Base-by-base conservation (phyloP, 2,888 invertebrate genomes). In the Scaeva pyrastri region DNA sequence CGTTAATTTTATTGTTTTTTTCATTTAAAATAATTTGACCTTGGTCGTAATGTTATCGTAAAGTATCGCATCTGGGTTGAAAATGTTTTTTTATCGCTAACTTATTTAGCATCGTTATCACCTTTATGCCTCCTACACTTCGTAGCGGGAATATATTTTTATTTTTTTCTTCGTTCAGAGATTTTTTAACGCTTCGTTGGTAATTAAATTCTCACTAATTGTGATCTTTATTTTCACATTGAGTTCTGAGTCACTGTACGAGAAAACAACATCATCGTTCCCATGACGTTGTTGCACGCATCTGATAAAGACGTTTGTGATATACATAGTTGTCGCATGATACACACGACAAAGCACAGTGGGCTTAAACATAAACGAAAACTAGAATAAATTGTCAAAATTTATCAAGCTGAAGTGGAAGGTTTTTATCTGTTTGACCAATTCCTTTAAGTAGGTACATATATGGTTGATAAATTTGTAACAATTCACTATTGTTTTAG, bases 241-340 rank as follows among this genome's bases (percentile, higher is more conserved):
- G 16, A 19, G 36, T 12, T 12, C 31, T 66, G 31, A 66, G 14
- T 66, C 66, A 66, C 16, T 16, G 43, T 26, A 26, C 39, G 7
- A n/a, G n/a, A 14, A 45, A 1, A 11, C 10, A 19, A 36, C 1
- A 0, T 2, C 26, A 16, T 41, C 21, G 39, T 41, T 60, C 60
- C 43, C 45, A 64, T 64, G 64, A 64, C 26, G 64, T 26, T 26
- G 45, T 21, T 64, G 45, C 45, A 64, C 64, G 43, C 64, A 43
- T 45, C 16, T 64, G 11, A 45, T 58, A 56, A 31, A 36, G 16
- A 7, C 0, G 11, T 31, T 56, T 56, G 16, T 31, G 5, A 1
- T 5, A 31, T 31, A 8, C 31, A 8, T 31, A 56, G 56, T 2
- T 16, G 41, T 36, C 12, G n/a, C 23, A 26, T 2, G n/a, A 62